phyloP scores from a whole-genome alignment of 2,797 vertebrate genomes.

The Darevskia mixta region DNA sequence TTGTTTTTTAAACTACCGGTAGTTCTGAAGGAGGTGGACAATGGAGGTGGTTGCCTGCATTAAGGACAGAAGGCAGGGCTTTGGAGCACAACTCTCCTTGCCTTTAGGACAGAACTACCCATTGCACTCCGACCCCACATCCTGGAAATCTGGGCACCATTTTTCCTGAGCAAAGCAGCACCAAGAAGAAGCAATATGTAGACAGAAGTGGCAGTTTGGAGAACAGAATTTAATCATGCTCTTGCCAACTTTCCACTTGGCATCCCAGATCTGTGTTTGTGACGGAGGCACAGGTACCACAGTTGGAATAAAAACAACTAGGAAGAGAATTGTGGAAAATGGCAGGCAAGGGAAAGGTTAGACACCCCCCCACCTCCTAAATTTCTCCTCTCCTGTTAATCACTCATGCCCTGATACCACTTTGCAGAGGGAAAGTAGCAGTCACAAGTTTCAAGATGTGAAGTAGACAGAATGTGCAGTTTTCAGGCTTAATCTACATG shows the following conservation, averaged over 20 bases:
- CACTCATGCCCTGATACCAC: no score
- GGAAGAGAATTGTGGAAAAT: neutral
- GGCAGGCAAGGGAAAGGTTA: neutral
- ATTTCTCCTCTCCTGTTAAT: neutral
- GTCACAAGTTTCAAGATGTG: neutral
- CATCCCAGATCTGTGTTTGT: neutral
- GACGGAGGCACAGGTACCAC: neutral
- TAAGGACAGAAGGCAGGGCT: neutral
- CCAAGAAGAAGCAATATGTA: neutral
- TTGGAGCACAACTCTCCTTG: neutral
- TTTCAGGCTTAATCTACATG: neutral
- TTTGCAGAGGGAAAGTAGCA: neutral
- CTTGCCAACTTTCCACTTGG: neutral
- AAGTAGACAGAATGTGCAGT: neutral
- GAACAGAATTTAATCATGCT: neutral
- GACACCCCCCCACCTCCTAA: neutral
- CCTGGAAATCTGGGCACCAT: neutral
- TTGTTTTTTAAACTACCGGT: neutral
- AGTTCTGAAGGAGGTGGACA: neutral
- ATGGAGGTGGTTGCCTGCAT: neutral
- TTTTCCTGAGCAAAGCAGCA: neutral
- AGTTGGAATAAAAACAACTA: neutral
- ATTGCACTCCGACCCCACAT: neutral
- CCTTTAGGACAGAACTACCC: neutral
- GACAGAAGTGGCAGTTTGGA: neutral